Base-by-base conservation (phyloP, 2,797 vertebrate genomes). In the Anolis apletophallus region DNA sequence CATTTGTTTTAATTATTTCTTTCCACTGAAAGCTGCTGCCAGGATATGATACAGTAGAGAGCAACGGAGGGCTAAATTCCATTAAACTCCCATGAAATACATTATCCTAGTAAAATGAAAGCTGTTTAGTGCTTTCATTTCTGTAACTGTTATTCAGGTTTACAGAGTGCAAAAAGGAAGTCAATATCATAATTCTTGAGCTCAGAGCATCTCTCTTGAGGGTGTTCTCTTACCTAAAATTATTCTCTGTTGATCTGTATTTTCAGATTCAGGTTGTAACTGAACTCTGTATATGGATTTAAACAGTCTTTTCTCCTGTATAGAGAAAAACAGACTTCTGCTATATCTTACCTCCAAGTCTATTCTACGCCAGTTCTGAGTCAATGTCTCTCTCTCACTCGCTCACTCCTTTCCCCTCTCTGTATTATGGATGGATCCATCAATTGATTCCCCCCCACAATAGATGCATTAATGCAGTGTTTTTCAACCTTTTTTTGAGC, bases 1-100 rank as follows among this genome's bases (percentile, higher is more conserved):
- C 84, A 71, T 85, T 59, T 14, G 23, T 78, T 71, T 78, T 85
- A 71, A 79, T 79, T 46, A 55, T 78, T 67, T 19, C 12, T 61
- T 46, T 59, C 21, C 61, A 7, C 26, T 46, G 32, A 55, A 77
- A 78, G 34, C 14, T 21, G 29, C 64, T 13, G 64, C 61, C 52
- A 40, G 16, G 19, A 10, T 46, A 71, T 32, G 55, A 59, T 34
- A 79, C 21, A 78, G n/a, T 29, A 34, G 46, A 67, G 21, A 26
- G 64, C 46, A 40, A 85, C 19, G 26, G 40, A 57, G 14, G 34
- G 14, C 26, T 71, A 29, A n/a, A 46, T 46, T 19, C 67, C 52
- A 79, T 79, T 57, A 85, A 57, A 78, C 50, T 5, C 55, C 50
- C 32, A 19, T 23, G 55, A 40, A 85, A 79, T 40, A 10, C 34